Percentiles rank a stretch among this genome's conserved stretches.
phyloP scores from a whole-genome alignment of 2,113 vertebrate genomes.

The Epinephelus fuscoguttatus region DNA sequence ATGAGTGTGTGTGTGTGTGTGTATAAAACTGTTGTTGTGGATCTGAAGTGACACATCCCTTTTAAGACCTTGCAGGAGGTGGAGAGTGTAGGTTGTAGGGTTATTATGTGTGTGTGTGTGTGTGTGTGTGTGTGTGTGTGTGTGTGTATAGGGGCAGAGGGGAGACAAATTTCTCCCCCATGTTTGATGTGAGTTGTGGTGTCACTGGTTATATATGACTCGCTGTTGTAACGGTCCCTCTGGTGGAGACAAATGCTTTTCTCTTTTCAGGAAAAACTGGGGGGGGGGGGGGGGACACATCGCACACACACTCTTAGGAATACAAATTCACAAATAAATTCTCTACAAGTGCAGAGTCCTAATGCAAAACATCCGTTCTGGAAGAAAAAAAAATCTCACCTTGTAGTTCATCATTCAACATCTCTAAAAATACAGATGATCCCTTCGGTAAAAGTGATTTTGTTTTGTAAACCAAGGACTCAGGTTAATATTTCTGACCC shows the following conservation, averaged over 20 bases:
- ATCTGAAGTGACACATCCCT: constrained; percentile 48
- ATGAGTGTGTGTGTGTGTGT: constrained; percentile 14
- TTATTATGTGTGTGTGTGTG: constrained; percentile 1
- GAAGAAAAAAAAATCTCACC: neutral
- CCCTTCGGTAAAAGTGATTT: constrained; percentile 37
- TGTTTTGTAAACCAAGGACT: constrained; percentile 42
- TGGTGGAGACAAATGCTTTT: constrained; percentile 40
- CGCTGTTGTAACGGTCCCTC: neutral
- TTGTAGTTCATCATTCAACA: constrained; percentile 29
- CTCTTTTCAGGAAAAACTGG: constrained; percentile 19
- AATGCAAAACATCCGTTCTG: constrained; percentile 36
- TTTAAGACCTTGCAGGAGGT: constrained; percentile 34
- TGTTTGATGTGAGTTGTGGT: constrained; percentile 29
- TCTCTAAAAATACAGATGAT: constrained; percentile 20
- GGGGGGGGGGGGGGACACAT: neutral
- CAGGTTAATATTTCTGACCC: constrained; percentile 15
- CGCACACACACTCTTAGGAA: constrained; percentile 12
- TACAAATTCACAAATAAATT: constrained; percentile 32
- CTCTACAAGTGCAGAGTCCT: neutral
- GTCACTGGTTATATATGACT: constrained; percentile 20
- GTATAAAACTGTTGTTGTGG: constrained; percentile 22
- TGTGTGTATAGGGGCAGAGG: neutral
- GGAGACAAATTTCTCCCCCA: constrained; percentile 22
- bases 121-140: neutral
- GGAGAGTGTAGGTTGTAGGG: constrained; percentile 2